Conservation (phyloP, 2,888 invertebrate genomes). For the Coremacera marginata region DNA sequence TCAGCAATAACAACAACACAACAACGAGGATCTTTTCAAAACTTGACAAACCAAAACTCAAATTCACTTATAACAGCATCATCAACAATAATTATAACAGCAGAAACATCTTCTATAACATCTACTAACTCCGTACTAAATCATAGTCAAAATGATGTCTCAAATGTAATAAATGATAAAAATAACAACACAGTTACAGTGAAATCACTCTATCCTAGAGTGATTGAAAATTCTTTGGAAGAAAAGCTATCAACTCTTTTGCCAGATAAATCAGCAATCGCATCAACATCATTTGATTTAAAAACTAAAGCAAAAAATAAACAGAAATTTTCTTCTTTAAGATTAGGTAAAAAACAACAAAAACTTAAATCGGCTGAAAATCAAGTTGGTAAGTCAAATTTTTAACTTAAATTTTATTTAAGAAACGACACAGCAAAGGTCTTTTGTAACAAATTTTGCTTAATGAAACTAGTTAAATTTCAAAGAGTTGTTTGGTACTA, state of each 20-base stretch:
- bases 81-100: background rate
- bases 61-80: background rate
- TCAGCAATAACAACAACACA: background rate
- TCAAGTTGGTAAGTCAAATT: conserved; percentile 6
- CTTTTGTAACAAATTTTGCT: too few relatives aligned
- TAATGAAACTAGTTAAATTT: too few relatives aligned
- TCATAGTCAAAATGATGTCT: background rate
- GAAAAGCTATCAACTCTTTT: background rate
- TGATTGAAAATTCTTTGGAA: background rate
- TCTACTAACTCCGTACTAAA: background rate
- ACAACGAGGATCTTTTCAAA: conserved; percentile 17
- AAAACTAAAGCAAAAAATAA: conserved; percentile 23
- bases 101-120: background rate
- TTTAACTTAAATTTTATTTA: background rate
- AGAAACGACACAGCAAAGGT: too few relatives aligned
- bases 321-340: conserved; percentile 3
- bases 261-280: background rate
- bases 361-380: background rate
- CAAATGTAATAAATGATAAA: background rate
- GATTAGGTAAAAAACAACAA: background rate
- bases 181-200: conserved; percentile 18
- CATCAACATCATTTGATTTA: background rate
- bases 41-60: conserved; percentile 15
- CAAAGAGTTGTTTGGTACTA: too few relatives aligned
- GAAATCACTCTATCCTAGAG: conserved; percentile 19